These are phyloP conservation scores for Chydorus sphaericus DNA, from an alignment of 2,888 invertebrate genomes.

Conservation along the genomic window DNA sequence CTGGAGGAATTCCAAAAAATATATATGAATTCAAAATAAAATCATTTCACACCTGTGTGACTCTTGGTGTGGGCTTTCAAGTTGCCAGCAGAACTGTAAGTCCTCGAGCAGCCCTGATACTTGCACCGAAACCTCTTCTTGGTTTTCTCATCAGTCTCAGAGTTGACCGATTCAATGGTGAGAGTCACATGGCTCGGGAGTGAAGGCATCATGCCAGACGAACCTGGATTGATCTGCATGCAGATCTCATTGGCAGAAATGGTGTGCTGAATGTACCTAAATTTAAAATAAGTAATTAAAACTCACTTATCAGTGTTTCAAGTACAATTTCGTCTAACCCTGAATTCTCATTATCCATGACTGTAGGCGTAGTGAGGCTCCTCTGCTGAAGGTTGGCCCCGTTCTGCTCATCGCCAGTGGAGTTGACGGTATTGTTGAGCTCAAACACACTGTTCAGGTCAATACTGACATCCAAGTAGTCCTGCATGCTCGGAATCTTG, in stretches of 20 bases:
- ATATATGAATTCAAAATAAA: too few species aligned
- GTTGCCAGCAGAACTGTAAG: constrained; percentile 87
- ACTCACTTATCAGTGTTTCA: neutral
- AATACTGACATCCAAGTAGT: neutral
- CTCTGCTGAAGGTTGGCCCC: neutral
- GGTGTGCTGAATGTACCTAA: constrained; percentile 51
- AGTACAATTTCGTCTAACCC: too few species aligned
- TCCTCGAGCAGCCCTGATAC: constrained; percentile 71
- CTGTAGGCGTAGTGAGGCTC: neutral
- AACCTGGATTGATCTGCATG: constrained; percentile 52
- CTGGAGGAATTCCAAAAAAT: too few species aligned
- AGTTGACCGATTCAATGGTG: constrained; percentile 47
- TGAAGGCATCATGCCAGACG: constrained; percentile 43
- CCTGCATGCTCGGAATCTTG: constrained; percentile 4
- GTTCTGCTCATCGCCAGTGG: neutral
- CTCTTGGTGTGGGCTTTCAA: constrained; percentile 89
- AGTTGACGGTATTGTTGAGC: neutral
- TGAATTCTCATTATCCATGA: neutral
- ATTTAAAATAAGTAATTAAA: neutral
- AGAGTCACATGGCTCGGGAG: constrained; percentile 52
- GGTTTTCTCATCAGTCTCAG: constrained; percentile 40
- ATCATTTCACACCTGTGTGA: constrained; percentile 76
- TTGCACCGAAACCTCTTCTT: constrained; percentile 68
- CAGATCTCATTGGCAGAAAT: constrained; percentile 49
- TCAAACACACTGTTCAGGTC: neutral